Evolutionary conservation across 2,113 vertebrate species (phyloP), one percentile per base, ranked within the genome.

Genomic region (Gallinago jamesoni): DNA sequence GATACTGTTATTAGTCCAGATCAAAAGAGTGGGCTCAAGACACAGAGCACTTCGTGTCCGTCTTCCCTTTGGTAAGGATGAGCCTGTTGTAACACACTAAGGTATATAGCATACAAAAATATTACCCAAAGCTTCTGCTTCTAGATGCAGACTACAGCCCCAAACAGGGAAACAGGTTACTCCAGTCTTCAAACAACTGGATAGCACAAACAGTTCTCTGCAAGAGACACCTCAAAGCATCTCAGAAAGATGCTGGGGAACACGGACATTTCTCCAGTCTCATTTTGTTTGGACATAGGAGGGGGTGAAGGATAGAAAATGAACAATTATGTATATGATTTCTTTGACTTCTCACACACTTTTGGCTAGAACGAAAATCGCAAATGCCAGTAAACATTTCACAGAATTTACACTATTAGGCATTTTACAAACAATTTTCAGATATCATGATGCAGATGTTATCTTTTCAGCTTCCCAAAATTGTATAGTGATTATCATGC

Each of bases 341-440:
- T 69, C 33, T 87, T 67, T 50, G 45, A 39, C 33, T 85, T 84
- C 90, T 63, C 80, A 84, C 35, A 6, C 12, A 33, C 14, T 80
- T 96, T 59, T 84, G 20, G 35, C 48, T 80, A 64, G 66, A 88
- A 92, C 60, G 37, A 94, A 95, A 95, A 87, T 37, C 12, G n/a
- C 41, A 68, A 86, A 47, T 22, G 60, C n/a, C 45, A 21, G 73
- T 45, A 86, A 81, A 30, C 4, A 27, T 60, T 92, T 57, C 87
- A 92, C 57, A 77, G 33, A 96, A 92, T 91, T 94, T 62, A 75
- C 59, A 69, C 48, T 62, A 93, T 84, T 83, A 81, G 39, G 74
- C 3, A 67, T 89, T 80, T 94, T 84, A 93, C 66, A 77, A 93
- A 86, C 35, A 90, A 83, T 73, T 93, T 95, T 76, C 45, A 94